Evolutionary conservation across 2,113 vertebrate species (phyloP).

Genomic region (Trichechus manatus): DNA sequence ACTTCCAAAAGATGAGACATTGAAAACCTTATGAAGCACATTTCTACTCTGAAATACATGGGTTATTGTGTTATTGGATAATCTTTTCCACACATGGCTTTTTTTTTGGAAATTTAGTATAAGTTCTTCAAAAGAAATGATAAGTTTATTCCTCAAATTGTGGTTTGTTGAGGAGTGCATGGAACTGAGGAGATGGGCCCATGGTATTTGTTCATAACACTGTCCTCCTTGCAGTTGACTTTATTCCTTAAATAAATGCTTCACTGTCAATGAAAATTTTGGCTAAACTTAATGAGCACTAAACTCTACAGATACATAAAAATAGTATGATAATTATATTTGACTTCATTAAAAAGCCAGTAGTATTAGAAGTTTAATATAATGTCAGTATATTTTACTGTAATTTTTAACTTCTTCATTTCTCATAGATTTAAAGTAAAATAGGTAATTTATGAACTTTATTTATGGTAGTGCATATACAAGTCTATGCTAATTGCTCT

Average conservation of each 20-base stretch:
- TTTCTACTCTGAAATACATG: background rate
- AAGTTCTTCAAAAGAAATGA: background rate
- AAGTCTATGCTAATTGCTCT: conserved; percentile 75
- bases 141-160: background rate
- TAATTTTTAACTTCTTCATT: conserved; percentile 58
- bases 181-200: background rate
- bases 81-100: background rate
- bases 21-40: background rate
- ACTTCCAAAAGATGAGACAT: background rate
- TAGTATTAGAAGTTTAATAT: background rate
- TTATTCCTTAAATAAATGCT: conserved; percentile 30
- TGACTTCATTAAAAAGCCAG: conserved; percentile 39
- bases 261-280: background rate
- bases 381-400: background rate
- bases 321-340: background rate
- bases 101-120: background rate
- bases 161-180: background rate
- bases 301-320: conserved; percentile 15
- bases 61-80: background rate
- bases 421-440: conserved; percentile 48
- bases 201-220: background rate
- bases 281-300: background rate
- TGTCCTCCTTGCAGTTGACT: background rate
- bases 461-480: conserved; percentile 54
- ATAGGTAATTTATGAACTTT: conserved; percentile 67